Base-by-base conservation (phyloP, 2,888 invertebrate species). In the Acrobeloides nanus region DNA sequence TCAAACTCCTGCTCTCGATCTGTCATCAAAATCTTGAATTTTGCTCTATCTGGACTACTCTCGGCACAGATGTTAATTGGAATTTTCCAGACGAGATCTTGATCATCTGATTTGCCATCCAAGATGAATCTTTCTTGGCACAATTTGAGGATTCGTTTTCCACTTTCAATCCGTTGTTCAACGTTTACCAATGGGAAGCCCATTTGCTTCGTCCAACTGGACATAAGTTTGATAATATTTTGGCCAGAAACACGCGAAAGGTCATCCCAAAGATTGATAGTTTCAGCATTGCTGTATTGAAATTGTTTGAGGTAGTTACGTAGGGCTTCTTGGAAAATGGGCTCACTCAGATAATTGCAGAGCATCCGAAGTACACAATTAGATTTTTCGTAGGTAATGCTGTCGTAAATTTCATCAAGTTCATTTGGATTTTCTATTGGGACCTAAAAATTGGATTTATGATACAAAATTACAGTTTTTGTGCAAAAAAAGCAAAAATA, bases 381-480 rank as follows among this genome's bases (percentile, higher is more conserved):
- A 4, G 92, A 93, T 75, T 95, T 95, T 72, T 85, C 85, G 77
- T 93, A 95, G 26, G 92, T 92, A 66, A 95, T 93, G 65, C 52
- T 51, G 44, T 95, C 93, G 78, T 95, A 95, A 62, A 93, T 93
- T 76, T 93, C 92, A 76, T 92, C 90, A 49, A 93, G 86, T 77
- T 93, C 92, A 7, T 85, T 84, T 0, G 93, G 93, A 77, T 90
- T 86, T 1, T 86, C 85, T 0, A 92, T 90, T n/a, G 87, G 86
- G 6, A 82, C 80, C 78, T 80, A 53, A 20, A 60, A 64, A 42
- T n/a, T n/a, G n/a, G n/a, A n/a, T n/a, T n/a, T 1, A 7, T 6
- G 27, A 31, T 6, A 1, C 10, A 29, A 29, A 29, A 12, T 29
- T 29, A 12, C 10, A 29, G 15, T 29, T 29, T 29, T 29, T 29